These are phyloP conservation scores for Actinia tenebrosa DNA, from an alignment of 64 coral and sea anemone genomes.

Conservation along the genomic window DNA sequence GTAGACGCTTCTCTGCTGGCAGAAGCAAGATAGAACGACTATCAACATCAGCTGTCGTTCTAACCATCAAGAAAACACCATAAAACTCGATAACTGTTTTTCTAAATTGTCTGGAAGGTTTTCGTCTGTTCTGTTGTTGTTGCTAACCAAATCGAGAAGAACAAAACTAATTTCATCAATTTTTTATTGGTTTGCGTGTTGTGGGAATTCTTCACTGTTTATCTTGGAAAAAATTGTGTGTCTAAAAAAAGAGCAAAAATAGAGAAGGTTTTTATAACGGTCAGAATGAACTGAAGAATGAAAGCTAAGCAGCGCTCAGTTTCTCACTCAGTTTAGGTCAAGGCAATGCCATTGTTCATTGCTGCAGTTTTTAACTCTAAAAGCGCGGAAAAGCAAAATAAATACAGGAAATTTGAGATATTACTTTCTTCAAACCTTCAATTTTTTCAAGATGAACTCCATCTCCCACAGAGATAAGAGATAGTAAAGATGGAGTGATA, in stretches of 20 bases:
- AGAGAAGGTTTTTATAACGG: not conserved
- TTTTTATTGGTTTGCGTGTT: not conserved
- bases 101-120: constrained; percentile 3
- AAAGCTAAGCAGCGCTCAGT: no score
- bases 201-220: not conserved
- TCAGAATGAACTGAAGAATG: not conserved
- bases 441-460: constrained; percentile 42
- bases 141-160: not conserved
- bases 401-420: constrained; percentile 44
- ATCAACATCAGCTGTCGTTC: constrained; percentile 25
- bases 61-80: constrained; percentile 25
- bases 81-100: constrained; percentile 30
- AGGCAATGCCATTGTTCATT: constrained; percentile 7
- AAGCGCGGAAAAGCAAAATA: constrained; percentile 37
- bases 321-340: not conserved
- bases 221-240: not conserved
- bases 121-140: not conserved
- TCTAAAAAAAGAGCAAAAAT: not conserved
- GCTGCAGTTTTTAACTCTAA: constrained; percentile 11
- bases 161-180: not conserved
- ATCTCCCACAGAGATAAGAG: constrained; percentile 33
- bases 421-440: constrained; percentile 37
- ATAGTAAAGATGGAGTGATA: constrained; percentile 33
- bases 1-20: constrained; percentile 5
- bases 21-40: not conserved